Base-by-base conservation (phyloP, 1,140 invertebrate species). In the Euschistus heros region DNA sequence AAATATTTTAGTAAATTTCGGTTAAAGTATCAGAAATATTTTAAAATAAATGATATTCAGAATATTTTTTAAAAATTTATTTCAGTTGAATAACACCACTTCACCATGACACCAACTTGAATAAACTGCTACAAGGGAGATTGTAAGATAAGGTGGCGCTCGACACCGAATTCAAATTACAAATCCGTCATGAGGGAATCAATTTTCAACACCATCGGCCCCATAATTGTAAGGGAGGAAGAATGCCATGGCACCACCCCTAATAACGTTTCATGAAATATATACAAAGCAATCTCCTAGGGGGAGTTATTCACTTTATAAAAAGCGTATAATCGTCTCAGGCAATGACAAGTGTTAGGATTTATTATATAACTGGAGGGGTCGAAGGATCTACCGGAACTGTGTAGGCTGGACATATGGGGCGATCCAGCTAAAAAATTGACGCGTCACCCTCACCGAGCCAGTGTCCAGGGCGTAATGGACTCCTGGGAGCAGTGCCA, bases 261-360 rank as follows among this genome's bases (percentile, higher is more conserved):
- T 57, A 57, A 57, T 57, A 57, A 57, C 18, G 24, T 24, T 24
- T 57, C 54, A 57, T 57, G 54, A 57, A 57, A 57, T 57, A 57
- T 57, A 57, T 37, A 37, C 54, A 57, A 26, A 17, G 54, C 54
- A 57, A 57, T 57, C 54, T 8, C 22, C n/a, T 22, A 15, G 54
- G 54, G 54, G 20, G 14, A 10, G 18, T 26, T 22, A 50, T 50
- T 50, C 47, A 20, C 47, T 57, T 57, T 57, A 57, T 57, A 57
- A 57, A 57, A 57, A 57, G 54, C 54, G 54, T 57, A 24, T 57
- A 57, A 57, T 57, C 54, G 54, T 15, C 14, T 20, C 14, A 57
- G 20, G 47, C 10, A 8, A 22, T 57, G 54, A 57, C 54, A 57
- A 57, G 54, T 57, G 54, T 57, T 8, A 18, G 24, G 54, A 57